A percentile compares a stretch with the other conserved stretches of the same genome.
These are phyloP conservation scores for Aricia artaxerxes DNA, from an alignment of 2,888 invertebrate genomes.

Conservation along the genomic window DNA sequence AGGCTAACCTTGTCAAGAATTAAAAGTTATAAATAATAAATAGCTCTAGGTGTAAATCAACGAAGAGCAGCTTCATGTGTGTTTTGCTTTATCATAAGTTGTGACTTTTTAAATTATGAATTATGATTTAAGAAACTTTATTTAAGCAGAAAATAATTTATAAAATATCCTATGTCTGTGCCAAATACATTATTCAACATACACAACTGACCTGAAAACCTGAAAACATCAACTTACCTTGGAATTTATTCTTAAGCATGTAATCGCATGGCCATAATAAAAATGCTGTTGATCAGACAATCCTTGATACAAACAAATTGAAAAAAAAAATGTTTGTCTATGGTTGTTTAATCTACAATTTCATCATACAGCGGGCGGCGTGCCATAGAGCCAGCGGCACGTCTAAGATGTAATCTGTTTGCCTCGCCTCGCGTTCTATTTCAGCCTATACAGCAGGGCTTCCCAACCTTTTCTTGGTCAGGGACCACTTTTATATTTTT, in stretches of 20 bases:
- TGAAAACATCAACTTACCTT: not conserved
- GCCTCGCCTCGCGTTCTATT: constrained; percentile 56
- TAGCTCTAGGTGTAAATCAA: too few relatives aligned
- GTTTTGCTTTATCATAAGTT: not conserved
- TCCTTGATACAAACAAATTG: not conserved
- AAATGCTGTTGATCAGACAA: not conserved
- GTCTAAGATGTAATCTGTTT: constrained; percentile 67
- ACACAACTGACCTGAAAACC: not conserved
- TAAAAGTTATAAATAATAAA: too few relatives aligned
- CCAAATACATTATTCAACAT: not conserved
- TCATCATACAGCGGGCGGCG: constrained; percentile 47
- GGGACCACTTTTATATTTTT: too few relatives aligned
- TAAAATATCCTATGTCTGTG: too few relatives aligned
- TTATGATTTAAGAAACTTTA: not conserved
- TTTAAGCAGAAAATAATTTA: not conserved
- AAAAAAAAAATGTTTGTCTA: constrained; percentile 32
- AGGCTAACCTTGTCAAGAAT: too few relatives aligned
- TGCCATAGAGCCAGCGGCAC: constrained; percentile 33
- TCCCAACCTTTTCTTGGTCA: too few relatives aligned
- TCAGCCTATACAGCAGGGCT: constrained; percentile 40
- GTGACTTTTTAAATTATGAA: not conserved
- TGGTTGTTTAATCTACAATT: constrained; percentile 38
- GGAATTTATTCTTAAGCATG: too few relatives aligned
- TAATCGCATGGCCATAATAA: not conserved
- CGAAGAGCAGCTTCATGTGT: too few relatives aligned